Evolutionary conservation across 2,888 invertebrate genomes (phyloP).

Genomic region (Parnassius smintheus): DNA sequence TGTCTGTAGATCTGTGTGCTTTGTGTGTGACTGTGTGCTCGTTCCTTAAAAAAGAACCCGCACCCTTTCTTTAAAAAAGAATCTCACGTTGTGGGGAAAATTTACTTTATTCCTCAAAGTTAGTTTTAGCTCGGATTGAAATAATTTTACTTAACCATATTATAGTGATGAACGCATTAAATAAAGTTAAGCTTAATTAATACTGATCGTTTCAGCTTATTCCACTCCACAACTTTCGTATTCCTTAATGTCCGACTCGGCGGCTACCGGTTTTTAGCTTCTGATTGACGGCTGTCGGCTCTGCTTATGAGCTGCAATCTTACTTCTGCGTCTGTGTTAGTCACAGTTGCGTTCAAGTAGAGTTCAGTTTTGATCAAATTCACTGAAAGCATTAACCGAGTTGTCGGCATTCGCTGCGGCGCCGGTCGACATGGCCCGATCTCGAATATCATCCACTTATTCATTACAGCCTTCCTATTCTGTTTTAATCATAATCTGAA

Average conservation of each 20-base stretch:
- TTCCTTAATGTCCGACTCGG: constrained; percentile 70
- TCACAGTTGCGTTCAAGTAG: constrained; percentile 35
- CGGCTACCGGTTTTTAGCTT: constrained; percentile 80
- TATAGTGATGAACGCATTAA: not conserved
- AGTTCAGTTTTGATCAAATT: constrained; percentile 37
- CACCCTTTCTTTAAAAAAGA: no score
- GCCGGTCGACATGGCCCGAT: constrained; percentile 71
- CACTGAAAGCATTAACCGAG: constrained; percentile 33
- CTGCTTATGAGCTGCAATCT: constrained; percentile 60
- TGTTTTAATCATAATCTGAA: constrained; percentile 73
- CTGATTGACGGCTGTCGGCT: constrained; percentile 81
- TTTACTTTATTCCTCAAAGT: no score
- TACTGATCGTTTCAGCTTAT: constrained; percentile 10
- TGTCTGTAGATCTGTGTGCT: no score
- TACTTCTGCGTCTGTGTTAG: constrained; percentile 34
- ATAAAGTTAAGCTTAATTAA: constrained; percentile 13
- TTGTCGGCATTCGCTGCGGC: constrained; percentile 65
- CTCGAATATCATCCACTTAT: constrained; percentile 79
- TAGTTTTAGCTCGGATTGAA: no score
- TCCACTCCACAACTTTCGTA: constrained; percentile 66
- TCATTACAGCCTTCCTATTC: constrained; percentile 73
- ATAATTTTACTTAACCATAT: not conserved
- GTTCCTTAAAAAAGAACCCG: no score
- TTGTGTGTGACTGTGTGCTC: no score
- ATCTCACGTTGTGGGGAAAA: no score